Base-by-base conservation (phyloP, 2,113 vertebrate species). In the Ictalurus furcatus region DNA sequence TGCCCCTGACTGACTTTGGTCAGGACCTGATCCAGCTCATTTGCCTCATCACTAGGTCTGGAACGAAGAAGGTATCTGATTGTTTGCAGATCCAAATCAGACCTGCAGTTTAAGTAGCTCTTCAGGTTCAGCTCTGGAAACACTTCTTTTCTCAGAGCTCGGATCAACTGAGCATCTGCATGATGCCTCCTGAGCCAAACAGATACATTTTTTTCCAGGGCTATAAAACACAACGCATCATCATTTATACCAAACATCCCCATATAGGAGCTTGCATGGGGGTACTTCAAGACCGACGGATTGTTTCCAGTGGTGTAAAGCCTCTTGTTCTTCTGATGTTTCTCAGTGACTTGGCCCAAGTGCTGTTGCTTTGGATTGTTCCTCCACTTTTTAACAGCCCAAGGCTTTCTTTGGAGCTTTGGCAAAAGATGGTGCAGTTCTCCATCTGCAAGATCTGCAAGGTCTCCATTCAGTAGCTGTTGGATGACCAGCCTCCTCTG, bases 91-190 rank as follows among this genome's bases (percentile, higher is more conserved):
- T 94, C 94, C 84, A 96, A 90, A 34, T 96, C 93, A 34, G 96
- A 96, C 86, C 91, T 95, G 82, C 95, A 95, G 74, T 93, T 92
- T 92, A 96, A 92, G 93, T 95, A 96, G 90, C 96, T 96, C 87
- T 91, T 93, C 1, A 96, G 91, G 91, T 96, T 96, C 63, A 96
- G 93, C 85, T 95, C 87, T 0, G 95, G 95, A 67, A 95, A 95
- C 59, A 95, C 76, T 4, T 40, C 58, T 44, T 96, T 93, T 88
- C 86, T 93, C 30, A 96, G 93, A 90, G 93, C 48, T 30, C 93
- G 86, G 59, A 92, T 91, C 84, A 96, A 82, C 89, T 93, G 90
- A 23, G 73, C 89, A 83, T 93, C 91, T 28, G 61, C 19, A 12
- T 93, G 92, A 67, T 91, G 74, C 4, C 88, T 93, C 87, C 88